Percentiles rank a stretch among this genome's conserved stretches.
Conservation (phyloP, 2,888 invertebrate species). For the Acleris holmiana region DNA sequence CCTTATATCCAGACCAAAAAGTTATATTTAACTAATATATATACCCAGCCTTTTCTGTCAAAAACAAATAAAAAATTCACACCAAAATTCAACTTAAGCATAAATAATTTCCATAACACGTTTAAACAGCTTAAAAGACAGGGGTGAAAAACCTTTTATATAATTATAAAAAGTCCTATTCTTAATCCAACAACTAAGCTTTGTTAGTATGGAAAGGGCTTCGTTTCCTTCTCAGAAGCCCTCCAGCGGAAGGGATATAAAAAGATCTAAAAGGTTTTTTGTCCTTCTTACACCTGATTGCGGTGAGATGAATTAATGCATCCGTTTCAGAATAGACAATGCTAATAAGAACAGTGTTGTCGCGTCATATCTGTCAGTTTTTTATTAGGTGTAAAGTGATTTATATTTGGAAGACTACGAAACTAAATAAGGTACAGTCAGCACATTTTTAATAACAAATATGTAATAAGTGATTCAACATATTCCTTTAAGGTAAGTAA, state of each 20-base stretch:
- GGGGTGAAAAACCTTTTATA: slow-evolving; percentile 9
- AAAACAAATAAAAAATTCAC: no score
- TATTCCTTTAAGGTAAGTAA: no score
- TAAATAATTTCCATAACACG: slow-evolving; percentile 24
- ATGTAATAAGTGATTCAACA: no score
- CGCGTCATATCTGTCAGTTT: not conserved
- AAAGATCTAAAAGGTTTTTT: slow-evolving; percentile 40
- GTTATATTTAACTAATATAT: no score
- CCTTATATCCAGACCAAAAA: no score
- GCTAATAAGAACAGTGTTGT: slow-evolving; percentile 26
- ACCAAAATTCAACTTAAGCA: no score
- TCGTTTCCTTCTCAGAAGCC: slow-evolving; percentile 45
- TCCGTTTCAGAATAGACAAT: slow-evolving; percentile 27
- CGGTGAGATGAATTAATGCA: slow-evolving; percentile 36
- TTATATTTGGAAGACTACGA: not conserved
- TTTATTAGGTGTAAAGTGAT: slow-evolving; percentile 1
- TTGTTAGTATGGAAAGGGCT: slow-evolving; percentile 34
- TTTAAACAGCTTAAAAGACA: slow-evolving; percentile 1
- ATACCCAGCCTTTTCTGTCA: no score
- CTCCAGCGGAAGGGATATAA: slow-evolving; percentile 39
- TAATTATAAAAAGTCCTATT: slow-evolving; percentile 19
- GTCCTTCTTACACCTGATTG: slow-evolving; percentile 35
- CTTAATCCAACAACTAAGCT: slow-evolving; percentile 36
- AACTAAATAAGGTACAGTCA: no score
- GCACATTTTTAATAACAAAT: no score